Evolutionary conservation across 2,113 vertebrate genomes (phyloP).

Genomic region (Hyaena hyaena): DNA sequence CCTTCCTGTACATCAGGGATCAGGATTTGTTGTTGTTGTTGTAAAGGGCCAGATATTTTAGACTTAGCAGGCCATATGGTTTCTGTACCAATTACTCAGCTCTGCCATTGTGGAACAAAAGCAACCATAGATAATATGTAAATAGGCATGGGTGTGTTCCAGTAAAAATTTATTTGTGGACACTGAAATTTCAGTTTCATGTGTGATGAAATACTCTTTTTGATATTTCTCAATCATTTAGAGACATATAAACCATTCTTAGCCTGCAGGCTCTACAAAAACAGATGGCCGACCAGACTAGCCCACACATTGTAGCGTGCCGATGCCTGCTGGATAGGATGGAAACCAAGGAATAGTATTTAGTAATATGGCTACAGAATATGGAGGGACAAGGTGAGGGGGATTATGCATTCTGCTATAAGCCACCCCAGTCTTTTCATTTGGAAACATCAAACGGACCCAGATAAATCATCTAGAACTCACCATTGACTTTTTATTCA

Average conservation of each 20-base stretch:
- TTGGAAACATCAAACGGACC: neutral
- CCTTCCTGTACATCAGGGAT: neutral
- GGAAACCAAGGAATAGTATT: rapidly evolving
- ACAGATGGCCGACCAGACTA: neutral
- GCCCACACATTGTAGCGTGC: rapidly evolving
- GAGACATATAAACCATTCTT: neutral
- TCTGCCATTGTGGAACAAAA: neutral
- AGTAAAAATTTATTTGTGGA: neutral
- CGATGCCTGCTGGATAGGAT: rapidly evolving
- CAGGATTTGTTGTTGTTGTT: too few species aligned
- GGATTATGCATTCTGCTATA: rapidly evolving
- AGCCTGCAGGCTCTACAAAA: too few species aligned
- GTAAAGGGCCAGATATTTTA: neutral
- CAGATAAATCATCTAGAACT: neutral
- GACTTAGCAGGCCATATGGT: neutral
- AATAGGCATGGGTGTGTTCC: neutral
- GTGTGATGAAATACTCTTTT: neutral
- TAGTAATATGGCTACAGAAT: neutral
- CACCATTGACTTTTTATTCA: neutral
- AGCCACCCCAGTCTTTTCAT: neutral
- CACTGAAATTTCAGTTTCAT: neutral
- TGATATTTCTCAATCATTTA: neutral
- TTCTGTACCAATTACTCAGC: neutral
- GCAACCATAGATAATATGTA: neutral
- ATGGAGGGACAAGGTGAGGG: neutral